Evolutionary conservation across 2,113 vertebrate genomes (phyloP).

Genomic region (Mirounga angustirostris): DNA sequence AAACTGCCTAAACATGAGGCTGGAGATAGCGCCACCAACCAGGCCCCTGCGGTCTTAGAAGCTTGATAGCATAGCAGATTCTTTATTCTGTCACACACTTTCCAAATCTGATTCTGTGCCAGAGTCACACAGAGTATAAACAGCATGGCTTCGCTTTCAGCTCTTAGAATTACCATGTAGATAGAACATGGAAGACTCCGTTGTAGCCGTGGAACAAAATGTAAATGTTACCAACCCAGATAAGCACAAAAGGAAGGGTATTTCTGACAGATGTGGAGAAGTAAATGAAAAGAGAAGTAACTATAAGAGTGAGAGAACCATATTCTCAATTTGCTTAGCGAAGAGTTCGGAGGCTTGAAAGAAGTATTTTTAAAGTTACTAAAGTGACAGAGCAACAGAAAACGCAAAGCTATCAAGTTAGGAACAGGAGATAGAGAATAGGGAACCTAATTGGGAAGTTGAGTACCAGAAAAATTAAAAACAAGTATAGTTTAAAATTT

Average conservation of each 20-base stretch:
- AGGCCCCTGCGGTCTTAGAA: neutral
- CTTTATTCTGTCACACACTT: neutral
- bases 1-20: constrained; percentile 27
- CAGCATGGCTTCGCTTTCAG: constrained; percentile 7
- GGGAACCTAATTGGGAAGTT: neutral
- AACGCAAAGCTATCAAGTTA: neutral
- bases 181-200: neutral
- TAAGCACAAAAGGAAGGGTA: constrained; percentile 41
- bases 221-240: neutral
- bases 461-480: constrained; percentile 48
- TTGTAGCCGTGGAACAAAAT: constrained; percentile 27
- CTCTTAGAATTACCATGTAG: neutral
- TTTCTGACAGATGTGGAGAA: neutral
- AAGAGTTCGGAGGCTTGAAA: neutral
- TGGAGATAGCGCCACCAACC: neutral
- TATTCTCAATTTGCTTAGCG: neutral
- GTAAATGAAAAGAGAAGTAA: neutral
- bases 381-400: constrained; percentile 10
- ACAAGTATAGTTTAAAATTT: neutral
- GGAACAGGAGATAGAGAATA: neutral
- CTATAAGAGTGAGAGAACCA: neutral
- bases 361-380: constrained; percentile 30
- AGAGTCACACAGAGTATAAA: neutral
- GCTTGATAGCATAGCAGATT: neutral
- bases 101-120: neutral